phyloP scores from a whole-genome alignment of 2,113 vertebrate genomes.

The cat (Felis catus) region DNA sequence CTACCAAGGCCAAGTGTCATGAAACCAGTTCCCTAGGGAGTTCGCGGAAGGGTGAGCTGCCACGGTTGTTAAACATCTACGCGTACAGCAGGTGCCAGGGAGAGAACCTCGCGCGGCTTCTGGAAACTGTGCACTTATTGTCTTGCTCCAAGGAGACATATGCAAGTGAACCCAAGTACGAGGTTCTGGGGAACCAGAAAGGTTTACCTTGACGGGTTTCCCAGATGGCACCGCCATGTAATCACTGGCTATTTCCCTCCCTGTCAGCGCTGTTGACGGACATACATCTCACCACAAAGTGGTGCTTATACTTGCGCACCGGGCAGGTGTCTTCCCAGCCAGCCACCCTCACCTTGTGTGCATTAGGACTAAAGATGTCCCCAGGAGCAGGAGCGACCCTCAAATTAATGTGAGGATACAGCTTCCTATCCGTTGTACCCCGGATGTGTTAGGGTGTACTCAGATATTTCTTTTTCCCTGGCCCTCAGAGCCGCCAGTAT shows the following conservation, averaged over 20 bases:
- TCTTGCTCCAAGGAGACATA: background rate
- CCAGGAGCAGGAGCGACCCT: background rate
- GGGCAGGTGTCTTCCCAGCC: background rate
- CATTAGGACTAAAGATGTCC: background rate
- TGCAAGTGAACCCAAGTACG: background rate
- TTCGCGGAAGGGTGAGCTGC: background rate
- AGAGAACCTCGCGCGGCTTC: background rate
- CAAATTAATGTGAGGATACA: background rate
- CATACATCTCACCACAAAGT: background rate
- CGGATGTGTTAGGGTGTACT: background rate
- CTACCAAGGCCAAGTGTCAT: background rate
- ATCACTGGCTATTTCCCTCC: background rate
- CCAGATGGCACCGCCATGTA: background rate
- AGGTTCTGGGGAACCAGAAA: background rate
- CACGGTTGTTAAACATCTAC: background rate
- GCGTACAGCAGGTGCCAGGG: background rate
- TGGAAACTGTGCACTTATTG: background rate
- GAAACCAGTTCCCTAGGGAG: background rate
- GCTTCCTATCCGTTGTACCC: background rate
- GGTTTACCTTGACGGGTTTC: background rate
- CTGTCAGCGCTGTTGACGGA: background rate
- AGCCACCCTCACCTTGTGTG: background rate
- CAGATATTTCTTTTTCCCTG: background rate
- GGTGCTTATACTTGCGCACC: background rate
- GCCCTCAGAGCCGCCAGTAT: background rate